Evolutionary conservation across 2,888 invertebrate genomes (phyloP).

Genomic region (Epiblema foenella): DNA sequence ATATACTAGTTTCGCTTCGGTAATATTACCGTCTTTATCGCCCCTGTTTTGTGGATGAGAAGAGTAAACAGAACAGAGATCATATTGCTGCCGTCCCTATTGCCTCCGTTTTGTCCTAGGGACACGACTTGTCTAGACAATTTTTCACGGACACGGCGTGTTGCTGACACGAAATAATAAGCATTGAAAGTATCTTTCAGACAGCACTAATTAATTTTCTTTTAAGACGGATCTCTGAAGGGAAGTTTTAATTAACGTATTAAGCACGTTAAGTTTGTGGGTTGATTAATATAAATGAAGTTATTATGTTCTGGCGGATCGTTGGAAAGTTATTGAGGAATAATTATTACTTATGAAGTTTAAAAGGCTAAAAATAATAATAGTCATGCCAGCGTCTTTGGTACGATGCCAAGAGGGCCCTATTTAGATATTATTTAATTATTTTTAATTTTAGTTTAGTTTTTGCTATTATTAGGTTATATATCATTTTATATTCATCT

Average conservation of each 20-base stretch:
- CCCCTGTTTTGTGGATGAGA: too few species aligned
- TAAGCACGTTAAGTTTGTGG: slow-evolving; percentile 24
- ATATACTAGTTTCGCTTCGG: too few species aligned
- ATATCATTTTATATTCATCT: too few species aligned
- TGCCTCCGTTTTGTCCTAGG: background rate
- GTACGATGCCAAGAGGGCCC: too few species aligned
- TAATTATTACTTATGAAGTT: background rate
- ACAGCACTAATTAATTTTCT: slow-evolving; percentile 37
- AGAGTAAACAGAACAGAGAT: too few species aligned
- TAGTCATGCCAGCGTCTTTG: too few species aligned
- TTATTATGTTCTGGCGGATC: slow-evolving; percentile 1
- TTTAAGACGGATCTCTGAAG: slow-evolving; percentile 31
- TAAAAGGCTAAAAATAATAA: background rate
- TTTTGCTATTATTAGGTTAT: too few species aligned
- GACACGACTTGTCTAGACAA: slow-evolving; percentile 13
- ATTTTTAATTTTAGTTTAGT: too few species aligned
- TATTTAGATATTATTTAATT: too few species aligned
- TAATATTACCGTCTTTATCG: too few species aligned
- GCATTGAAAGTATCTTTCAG: slow-evolving; percentile 33
- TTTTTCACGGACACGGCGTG: slow-evolving; percentile 45
- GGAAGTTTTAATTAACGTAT: slow-evolving; percentile 43
- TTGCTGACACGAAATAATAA: slow-evolving; percentile 44
- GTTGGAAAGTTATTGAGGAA: background rate
- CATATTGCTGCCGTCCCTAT: background rate
- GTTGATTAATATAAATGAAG: slow-evolving; percentile 26